Base-by-base conservation (phyloP, 2,113 vertebrate species). In the Pantherophis guttatus region DNA sequence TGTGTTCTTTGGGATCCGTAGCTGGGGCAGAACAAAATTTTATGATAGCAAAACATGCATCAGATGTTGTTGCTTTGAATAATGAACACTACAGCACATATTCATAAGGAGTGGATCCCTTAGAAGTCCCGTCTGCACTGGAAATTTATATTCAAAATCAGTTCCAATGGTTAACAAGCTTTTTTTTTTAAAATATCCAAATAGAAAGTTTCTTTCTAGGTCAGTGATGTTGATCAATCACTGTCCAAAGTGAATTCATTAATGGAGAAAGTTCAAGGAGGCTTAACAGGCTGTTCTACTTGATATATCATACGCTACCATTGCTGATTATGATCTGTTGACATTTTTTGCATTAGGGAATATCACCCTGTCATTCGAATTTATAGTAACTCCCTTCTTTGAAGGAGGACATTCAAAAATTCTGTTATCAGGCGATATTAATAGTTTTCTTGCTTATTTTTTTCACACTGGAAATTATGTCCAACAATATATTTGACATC, bases 311-410 rank as follows among this genome's bases (percentile, higher is more conserved):
- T 26, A 62, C 9, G 10, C 9, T 3, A 62, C 24, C 24, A 62
- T 29, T 26, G 59, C 24, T 3, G 59, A 62, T 62, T 62, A 62
- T 94, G 90, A 96, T 96, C 94, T 94, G 91, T 95, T 97, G 96
- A 96, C 95, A 96, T 97, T 97, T 97, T 92, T 93, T 96, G 81
- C 88, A 86, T 93, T 90, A 92, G 94, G 89, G 94, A 96, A 96
- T 96, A 94, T 95, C 95, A 96, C 94, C 29, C 8, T 95, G 88
- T 96, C 75, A 54, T 59, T 89, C 89, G 93, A 93, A 95, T 95
- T 97, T 92, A 96, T 96, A 96, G 92, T 88, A 75, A 89, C 94
- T 95, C 87, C 92, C 81, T 95, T 89, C 93, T 90, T 86, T 91
- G 90, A 95, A 97, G 96, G 94, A 93, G 95, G 95, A 94, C 93